Percentiles rank a stretch among this genome's conserved stretches.
These are phyloP conservation scores for Eurystomus glaucurus DNA, from an alignment of 2,797 vertebrate species.

Conservation along the genomic window DNA sequence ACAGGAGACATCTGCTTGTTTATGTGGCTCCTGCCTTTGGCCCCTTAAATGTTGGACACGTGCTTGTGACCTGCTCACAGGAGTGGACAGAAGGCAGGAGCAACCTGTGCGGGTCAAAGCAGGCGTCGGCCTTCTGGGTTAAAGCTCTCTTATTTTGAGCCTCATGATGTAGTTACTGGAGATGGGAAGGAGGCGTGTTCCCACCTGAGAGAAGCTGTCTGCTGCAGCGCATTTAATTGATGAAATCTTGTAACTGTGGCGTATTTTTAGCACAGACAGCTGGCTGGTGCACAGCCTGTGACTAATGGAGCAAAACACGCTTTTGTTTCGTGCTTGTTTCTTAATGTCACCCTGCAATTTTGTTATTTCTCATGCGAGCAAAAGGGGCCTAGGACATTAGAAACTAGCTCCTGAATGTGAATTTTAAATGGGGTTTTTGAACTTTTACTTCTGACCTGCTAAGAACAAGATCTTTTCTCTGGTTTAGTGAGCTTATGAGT, in stretches of 20 bases:
- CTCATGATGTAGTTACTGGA: conserved; percentile 37
- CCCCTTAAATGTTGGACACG: background rate
- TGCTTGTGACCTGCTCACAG: no score
- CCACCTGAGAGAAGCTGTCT: conserved; percentile 77
- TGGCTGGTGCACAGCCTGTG: conserved; percentile 79
- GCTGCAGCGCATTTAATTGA: conserved; percentile 75
- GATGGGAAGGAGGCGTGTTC: conserved; percentile 68
- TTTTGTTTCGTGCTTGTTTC: conserved; percentile 71
- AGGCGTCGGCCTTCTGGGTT: background rate
- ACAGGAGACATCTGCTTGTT: background rate
- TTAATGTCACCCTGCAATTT: conserved; percentile 74
- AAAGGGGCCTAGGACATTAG: background rate
- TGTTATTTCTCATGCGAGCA: conserved; percentile 55
- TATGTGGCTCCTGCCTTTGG: background rate
- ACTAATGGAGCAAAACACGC: conserved; percentile 79
- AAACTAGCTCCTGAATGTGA: conserved; percentile 36
- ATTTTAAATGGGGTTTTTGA: conserved; percentile 14
- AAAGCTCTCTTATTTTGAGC: background rate
- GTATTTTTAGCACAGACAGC: conserved; percentile 83
- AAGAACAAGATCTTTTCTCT: background rate
- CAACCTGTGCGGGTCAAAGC: background rate
- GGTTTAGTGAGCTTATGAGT: background rate
- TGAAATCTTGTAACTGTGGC: conserved; percentile 52
- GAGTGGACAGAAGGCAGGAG: background rate
- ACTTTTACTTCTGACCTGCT: conserved; percentile 19